Evolutionary conservation across 2,888 invertebrate genomes (phyloP).

Genomic region (Mimumesa dahlbomi): DNA sequence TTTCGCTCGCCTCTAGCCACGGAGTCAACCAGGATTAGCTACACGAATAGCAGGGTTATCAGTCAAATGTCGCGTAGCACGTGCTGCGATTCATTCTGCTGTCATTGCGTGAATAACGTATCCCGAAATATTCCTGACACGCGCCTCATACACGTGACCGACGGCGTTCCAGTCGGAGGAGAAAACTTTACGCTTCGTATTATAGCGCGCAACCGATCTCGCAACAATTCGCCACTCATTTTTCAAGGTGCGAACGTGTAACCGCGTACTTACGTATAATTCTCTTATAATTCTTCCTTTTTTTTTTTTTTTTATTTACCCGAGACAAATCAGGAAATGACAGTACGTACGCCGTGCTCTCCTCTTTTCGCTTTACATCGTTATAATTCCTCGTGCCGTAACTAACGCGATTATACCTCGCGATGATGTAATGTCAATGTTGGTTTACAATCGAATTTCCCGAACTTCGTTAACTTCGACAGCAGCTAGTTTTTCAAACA

Average conservation of each 20-base stretch:
- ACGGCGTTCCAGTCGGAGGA: constrained; percentile 25
- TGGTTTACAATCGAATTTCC: background rate
- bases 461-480: background rate
- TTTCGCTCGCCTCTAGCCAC: constrained; percentile 15
- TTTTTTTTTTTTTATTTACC: background rate
- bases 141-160: constrained; percentile 63
- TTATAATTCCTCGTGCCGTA: background rate
- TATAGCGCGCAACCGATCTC: constrained; percentile 14
- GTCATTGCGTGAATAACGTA: constrained; percentile 80
- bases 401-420: constrained; percentile 2
- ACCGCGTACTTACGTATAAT: no score
- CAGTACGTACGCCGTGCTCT: background rate
- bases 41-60: constrained; percentile 71
- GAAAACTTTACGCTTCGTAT: constrained; percentile 14
- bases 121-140: constrained; percentile 74
- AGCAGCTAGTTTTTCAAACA: background rate
- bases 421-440: background rate
- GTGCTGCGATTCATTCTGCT: constrained; percentile 77
- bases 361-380: background rate
- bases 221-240: constrained; percentile 34
- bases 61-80: constrained; percentile 75
- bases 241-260: constrained; percentile 39
- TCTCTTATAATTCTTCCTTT: background rate
- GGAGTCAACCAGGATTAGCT: constrained; percentile 67
- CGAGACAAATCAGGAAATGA: constrained; percentile 13